These are phyloP conservation scores for Macaria liturata DNA, from an alignment of 2,888 invertebrate species.

Conservation along the genomic window DNA sequence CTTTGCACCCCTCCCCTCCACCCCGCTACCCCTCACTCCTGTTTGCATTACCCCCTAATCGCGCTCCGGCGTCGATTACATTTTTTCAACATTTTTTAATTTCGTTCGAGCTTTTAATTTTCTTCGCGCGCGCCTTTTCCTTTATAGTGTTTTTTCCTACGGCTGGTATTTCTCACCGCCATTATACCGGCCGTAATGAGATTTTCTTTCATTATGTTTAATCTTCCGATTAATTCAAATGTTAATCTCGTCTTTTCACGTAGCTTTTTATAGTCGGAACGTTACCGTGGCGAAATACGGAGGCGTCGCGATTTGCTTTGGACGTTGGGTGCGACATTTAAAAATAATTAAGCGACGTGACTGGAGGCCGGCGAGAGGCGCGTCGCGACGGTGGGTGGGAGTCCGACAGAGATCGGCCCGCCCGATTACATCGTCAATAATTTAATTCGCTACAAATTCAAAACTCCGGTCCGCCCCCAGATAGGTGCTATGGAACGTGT, in stretches of 20 bases:
- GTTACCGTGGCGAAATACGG: conserved; percentile 65
- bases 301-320: conserved; percentile 58
- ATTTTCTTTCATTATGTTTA: conserved; percentile 84
- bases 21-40: conserved; percentile 43
- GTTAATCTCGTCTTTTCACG: conserved; percentile 78
- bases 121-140: conserved; percentile 77
- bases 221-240: conserved; percentile 84
- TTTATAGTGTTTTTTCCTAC: conserved; percentile 66
- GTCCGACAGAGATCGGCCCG: conserved; percentile 55
- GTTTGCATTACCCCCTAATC: conserved; percentile 75
- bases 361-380: conserved; percentile 39
- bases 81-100: conserved; percentile 82
- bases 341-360: conserved; percentile 79
- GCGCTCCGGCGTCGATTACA: conserved; percentile 78
- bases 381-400: conserved; percentile 40
- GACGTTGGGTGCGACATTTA: conserved; percentile 66
- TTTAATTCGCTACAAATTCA: conserved; percentile 82
- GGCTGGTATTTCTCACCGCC: conserved; percentile 69
- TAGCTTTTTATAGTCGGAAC: conserved; percentile 69
- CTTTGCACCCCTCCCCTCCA: conserved; percentile 49
- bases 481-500: conserved; percentile 78
- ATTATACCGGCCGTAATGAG: conserved; percentile 81
- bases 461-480: conserved; percentile 73
- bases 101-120: conserved; percentile 81
- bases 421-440: conserved; percentile 80